These are phyloP conservation scores for Conus canariensis DNA, from an alignment of 2,888 invertebrate species.

Conservation along the genomic window DNA sequence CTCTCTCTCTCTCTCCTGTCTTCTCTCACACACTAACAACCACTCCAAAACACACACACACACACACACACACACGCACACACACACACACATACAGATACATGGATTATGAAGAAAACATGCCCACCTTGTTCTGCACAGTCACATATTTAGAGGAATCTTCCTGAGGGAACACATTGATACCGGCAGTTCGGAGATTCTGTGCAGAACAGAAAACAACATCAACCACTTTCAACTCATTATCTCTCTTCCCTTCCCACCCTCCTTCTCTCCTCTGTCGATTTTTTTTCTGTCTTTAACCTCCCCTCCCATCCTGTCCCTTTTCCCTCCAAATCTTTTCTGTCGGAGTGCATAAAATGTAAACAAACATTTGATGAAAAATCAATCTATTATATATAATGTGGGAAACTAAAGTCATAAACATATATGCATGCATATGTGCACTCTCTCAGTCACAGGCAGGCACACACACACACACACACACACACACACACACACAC, in stretches of 20 bases:
- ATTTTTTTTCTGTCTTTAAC: too few relatives aligned
- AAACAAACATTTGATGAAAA: too few relatives aligned
- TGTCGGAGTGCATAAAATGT: too few relatives aligned
- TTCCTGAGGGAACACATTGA: conserved; percentile 77
- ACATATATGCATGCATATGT: background rate
- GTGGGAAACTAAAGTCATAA: background rate
- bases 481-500: background rate
- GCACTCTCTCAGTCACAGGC: background rate
- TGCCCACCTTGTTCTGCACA: conserved; percentile 75
- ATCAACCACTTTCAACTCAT: too few relatives aligned
- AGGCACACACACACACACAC: background rate
- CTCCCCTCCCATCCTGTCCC: too few relatives aligned
- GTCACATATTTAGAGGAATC: conserved; percentile 78
- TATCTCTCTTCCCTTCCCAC: too few relatives aligned
- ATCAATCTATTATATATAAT: too few relatives aligned
- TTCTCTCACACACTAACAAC: background rate
- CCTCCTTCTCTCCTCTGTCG: too few relatives aligned
- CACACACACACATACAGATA: background rate
- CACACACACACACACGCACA: background rate
- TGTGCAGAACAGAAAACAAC: conserved; percentile 53
- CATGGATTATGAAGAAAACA: background rate
- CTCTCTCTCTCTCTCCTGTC: too few relatives aligned
- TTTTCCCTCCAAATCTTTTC: too few relatives aligned
- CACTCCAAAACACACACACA: background rate
- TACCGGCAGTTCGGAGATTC: conserved; percentile 70